phyloP scores from a whole-genome alignment of 2,888 invertebrate genomes.

The Eristalis intricaria region DNA sequence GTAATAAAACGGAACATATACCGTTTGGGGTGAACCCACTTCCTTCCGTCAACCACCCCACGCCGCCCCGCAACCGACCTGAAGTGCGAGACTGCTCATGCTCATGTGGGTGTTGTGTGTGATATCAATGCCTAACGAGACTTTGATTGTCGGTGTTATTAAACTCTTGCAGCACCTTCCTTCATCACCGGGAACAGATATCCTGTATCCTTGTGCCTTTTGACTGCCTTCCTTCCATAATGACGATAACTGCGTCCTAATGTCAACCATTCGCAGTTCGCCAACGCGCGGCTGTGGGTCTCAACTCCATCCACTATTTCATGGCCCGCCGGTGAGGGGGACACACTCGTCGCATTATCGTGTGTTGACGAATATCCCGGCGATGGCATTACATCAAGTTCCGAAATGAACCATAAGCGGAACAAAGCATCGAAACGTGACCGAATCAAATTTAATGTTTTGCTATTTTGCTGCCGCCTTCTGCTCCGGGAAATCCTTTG shows the following conservation, averaged over 20 bases:
- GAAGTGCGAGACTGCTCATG: no score
- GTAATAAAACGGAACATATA: constrained; percentile 56
- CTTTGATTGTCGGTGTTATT: constrained; percentile 67
- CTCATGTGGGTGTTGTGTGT: constrained; percentile 6
- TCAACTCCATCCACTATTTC: background rate
- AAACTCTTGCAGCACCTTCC: constrained; percentile 20
- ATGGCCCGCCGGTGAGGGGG: no score
- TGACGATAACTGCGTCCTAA: constrained; percentile 29
- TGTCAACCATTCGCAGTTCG: constrained; percentile 6
- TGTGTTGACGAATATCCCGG: constrained; percentile 70
- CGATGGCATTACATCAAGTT: constrained; percentile 70
- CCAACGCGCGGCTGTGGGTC: no score
- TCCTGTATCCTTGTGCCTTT: constrained; percentile 25
- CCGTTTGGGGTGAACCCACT: constrained; percentile 21
- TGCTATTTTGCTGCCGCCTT: constrained; percentile 67
- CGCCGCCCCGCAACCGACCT: no score
- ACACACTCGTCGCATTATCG: constrained; percentile 61
- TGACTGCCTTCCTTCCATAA: constrained; percentile 19
- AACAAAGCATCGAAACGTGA: constrained; percentile 80
- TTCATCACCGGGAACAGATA: background rate
- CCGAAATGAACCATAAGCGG: constrained; percentile 80
- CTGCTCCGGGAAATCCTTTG: background rate
- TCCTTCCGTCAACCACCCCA: background rate
- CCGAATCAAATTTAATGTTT: constrained; percentile 80
- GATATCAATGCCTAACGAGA: constrained; percentile 55